phyloP scores from a whole-genome alignment of 1,140 invertebrate genomes.

The Helicoverpa zea region DNA sequence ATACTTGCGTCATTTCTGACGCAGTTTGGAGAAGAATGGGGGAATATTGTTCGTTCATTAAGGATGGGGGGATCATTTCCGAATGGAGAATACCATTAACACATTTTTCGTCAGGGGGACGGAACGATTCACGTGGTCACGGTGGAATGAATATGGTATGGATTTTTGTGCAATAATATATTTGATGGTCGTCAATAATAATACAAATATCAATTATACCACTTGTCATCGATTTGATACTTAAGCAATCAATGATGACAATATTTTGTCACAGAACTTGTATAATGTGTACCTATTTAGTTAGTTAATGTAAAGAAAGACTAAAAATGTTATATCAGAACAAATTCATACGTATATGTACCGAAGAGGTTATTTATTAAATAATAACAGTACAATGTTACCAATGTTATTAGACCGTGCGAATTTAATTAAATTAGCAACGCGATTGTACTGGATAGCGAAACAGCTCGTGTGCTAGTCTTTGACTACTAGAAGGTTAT shows the following conservation, averaged over 20 bases:
- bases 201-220: too few species aligned
- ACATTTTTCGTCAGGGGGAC: too few species aligned
- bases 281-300: too few species aligned
- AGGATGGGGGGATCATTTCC: background rate
- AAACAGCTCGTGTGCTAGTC: slow-evolving; percentile 9
- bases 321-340: background rate
- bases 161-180: too few species aligned
- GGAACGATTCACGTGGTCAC: too few species aligned
- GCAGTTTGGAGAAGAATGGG: background rate
- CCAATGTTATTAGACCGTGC: background rate
- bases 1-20: background rate
- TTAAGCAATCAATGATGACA: too few species aligned
- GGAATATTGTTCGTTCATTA: background rate
- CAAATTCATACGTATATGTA: background rate
- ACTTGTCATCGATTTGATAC: too few species aligned
- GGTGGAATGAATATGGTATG: too few species aligned
- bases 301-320: too few species aligned
- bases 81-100: background rate
- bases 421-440: slow-evolving; percentile 38
- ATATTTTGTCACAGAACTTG: too few species aligned
- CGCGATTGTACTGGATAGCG: slow-evolving; percentile 2
- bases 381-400: background rate
- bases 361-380: background rate
- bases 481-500: background rate
- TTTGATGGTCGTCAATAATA: too few species aligned